Evolutionary conservation across 1,140 invertebrate genomes (phyloP).

Genomic region (Leptopilina boulardi): DNA sequence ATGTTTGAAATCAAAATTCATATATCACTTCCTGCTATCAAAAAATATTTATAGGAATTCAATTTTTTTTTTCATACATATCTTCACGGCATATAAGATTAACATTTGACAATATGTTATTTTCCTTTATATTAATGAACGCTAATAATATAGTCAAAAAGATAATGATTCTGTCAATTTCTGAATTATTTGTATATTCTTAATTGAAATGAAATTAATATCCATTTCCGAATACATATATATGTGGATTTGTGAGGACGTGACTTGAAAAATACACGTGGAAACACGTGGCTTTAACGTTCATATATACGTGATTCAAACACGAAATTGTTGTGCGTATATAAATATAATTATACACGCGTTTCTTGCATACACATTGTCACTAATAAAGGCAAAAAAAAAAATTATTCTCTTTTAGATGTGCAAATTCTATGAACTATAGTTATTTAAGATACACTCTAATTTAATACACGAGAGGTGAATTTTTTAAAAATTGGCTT

Average conservation of each 20-base stretch:
- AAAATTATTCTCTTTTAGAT: too few species aligned
- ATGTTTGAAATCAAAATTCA: not conserved
- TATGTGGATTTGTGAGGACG: too few species aligned
- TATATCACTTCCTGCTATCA: not conserved
- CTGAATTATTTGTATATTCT: not conserved
- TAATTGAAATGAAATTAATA: conserved; percentile 11
- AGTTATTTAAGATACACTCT: too few species aligned
- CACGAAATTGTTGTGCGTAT: not conserved
- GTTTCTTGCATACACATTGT: not conserved
- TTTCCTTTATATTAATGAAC: too few species aligned
- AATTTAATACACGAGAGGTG: not conserved
- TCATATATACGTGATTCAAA: not conserved
- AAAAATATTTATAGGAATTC: not conserved
- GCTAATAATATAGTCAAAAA: not conserved
- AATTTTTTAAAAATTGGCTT: conserved; percentile 1
- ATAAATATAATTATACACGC: not conserved
- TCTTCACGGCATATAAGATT: too few species aligned
- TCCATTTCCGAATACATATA: too few species aligned
- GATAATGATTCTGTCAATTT: not conserved
- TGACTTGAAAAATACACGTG: not conserved
- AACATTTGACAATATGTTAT: too few species aligned
- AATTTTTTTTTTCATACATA: too few species aligned
- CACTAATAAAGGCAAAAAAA: not conserved
- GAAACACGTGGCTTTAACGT: conserved; percentile 6
- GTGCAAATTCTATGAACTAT: too few species aligned